These are phyloP conservation scores for Macrosiphum euphorbiae DNA, from an alignment of 2,888 invertebrate species.

Conservation along the genomic window DNA sequence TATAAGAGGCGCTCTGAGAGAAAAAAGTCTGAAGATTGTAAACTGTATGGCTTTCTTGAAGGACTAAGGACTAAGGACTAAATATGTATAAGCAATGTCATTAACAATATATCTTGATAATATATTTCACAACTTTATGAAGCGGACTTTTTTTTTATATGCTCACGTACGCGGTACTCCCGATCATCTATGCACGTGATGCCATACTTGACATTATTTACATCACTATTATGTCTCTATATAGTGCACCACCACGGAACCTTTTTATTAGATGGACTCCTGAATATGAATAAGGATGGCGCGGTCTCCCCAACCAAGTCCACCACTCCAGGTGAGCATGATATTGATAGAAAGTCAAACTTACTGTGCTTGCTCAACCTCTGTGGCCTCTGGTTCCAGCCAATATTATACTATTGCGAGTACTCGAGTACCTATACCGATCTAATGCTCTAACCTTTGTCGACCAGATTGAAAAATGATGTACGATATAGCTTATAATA, in stretches of 20 bases:
- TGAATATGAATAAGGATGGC: background rate
- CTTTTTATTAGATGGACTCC: background rate
- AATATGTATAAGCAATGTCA: background rate
- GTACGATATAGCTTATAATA: background rate
- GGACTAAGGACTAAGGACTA: background rate
- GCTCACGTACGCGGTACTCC: background rate
- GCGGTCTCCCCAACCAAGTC: background rate
- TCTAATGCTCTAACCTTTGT: background rate
- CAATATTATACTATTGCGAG: background rate
- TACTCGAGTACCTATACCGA: background rate
- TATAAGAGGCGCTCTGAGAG: background rate
- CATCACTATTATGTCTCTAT: background rate
- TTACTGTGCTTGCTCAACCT: background rate
- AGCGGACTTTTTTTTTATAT: background rate
- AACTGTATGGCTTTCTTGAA: background rate
- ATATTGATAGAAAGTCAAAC: background rate
- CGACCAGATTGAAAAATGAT: background rate
- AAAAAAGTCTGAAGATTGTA: background rate
- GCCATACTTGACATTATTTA: background rate
- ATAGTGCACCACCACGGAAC: background rate
- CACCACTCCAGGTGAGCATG: background rate
- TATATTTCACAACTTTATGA: background rate
- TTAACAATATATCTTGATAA: background rate
- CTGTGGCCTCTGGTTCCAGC: background rate
- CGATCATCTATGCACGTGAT: background rate